phyloP scores from a whole-genome alignment of 1,140 invertebrate genomes.

The Ostrea edulis region DNA sequence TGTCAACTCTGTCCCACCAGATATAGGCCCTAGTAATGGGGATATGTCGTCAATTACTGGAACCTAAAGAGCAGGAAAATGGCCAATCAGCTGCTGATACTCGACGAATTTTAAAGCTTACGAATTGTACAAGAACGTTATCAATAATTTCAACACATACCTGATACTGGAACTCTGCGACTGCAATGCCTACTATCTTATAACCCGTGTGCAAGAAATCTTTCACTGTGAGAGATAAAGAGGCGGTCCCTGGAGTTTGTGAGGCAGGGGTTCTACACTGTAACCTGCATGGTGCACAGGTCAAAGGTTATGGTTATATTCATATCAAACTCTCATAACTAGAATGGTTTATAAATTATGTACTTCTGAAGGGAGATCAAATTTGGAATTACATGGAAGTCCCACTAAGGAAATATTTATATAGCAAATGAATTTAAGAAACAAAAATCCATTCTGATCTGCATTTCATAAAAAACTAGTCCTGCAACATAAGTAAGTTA shows the following conservation, averaged over 20 bases:
- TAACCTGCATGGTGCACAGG: neutral
- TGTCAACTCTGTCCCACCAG: constrained; percentile 94
- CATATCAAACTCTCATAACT: too few relatives aligned
- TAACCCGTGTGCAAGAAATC: neutral
- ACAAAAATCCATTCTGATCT: too few relatives aligned
- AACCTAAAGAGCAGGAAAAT: constrained; percentile 51
- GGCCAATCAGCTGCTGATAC: neutral
- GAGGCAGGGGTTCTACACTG: constrained; percentile 23
- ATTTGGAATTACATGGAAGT: neutral
- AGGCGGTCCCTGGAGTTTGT: neutral
- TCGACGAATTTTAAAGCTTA: neutral
- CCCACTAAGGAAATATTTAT: neutral
- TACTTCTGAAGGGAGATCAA: neutral
- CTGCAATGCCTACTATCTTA: neutral
- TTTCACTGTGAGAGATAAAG: neutral
- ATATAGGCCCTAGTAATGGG: constrained; percentile 92
- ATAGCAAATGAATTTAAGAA: neutral
- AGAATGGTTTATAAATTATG: too few relatives aligned
- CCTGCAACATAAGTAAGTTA: too few relatives aligned
- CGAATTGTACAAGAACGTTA: neutral
- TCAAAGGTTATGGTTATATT: neutral
- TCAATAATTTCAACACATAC: neutral
- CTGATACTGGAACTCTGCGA: constrained; percentile 73
- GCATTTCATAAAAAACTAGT: too few relatives aligned
- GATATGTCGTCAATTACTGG: constrained; percentile 87